Evolutionary conservation across 2,888 invertebrate genomes (phyloP).

Genomic region (Luperina testacea): DNA sequence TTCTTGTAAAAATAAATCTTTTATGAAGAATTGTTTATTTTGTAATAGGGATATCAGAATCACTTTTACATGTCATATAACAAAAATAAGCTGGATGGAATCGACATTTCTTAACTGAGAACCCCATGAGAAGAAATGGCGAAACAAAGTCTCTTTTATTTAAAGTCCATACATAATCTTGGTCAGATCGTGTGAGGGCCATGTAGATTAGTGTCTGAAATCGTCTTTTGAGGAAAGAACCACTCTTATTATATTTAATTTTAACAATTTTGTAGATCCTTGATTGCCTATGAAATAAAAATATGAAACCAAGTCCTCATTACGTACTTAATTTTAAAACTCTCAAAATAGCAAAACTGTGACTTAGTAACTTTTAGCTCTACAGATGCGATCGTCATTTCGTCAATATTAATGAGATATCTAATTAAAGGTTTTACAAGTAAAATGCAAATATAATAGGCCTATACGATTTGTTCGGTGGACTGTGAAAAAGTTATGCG

Average conservation of each 20-base stretch:
- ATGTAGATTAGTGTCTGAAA: not conserved
- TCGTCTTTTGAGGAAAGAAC: not conserved
- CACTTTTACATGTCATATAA: not conserved
- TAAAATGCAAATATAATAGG: slow-evolving; percentile 68
- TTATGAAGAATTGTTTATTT: not conserved
- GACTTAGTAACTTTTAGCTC: not conserved
- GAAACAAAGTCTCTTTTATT: not conserved
- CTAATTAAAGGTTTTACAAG: slow-evolving; percentile 61
- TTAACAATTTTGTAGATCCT: not conserved
- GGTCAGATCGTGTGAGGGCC: not conserved
- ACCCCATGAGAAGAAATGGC: not conserved
- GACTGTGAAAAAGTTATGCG: slow-evolving; percentile 71
- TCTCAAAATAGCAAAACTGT: not conserved
- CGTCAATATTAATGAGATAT: slow-evolving; percentile 49
- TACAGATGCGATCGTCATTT: slow-evolving; percentile 1
- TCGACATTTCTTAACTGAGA: not conserved
- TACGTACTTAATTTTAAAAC: not conserved
- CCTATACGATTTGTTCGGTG: slow-evolving; percentile 66
- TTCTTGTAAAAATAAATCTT: not conserved
- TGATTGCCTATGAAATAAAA: not conserved
- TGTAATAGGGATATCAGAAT: not conserved
- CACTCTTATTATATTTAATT: not conserved
- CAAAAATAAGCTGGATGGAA: not conserved
- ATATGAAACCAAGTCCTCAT: not conserved
- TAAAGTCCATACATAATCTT: not conserved